Evolutionary conservation across 2,113 vertebrate genomes (phyloP).

Genomic region (Pangasianodon hypophthalmus): DNA sequence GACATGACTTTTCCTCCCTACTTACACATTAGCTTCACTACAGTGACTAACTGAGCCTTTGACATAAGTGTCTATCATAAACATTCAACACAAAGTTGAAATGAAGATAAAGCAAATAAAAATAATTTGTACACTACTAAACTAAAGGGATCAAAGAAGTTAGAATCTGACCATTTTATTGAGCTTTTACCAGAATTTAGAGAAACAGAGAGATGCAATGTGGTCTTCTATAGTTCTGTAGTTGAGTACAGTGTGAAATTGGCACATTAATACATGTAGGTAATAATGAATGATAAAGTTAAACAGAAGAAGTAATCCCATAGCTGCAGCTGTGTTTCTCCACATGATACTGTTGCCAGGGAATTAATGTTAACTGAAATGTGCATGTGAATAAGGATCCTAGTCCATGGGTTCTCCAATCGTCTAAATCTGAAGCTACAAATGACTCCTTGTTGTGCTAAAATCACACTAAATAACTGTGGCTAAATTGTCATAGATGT

Average conservation of each 20-base stretch:
- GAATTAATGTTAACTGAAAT: slow-evolving; percentile 12
- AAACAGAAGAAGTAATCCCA: neutral
- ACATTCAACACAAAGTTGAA: neutral
- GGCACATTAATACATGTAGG: neutral
- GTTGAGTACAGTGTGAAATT: neutral
- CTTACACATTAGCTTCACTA: neutral
- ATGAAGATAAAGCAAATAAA: neutral
- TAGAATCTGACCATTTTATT: neutral
- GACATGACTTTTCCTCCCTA: neutral
- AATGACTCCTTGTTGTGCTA: neutral
- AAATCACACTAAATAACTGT: neutral
- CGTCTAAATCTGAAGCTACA: neutral
- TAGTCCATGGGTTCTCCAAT: neutral
- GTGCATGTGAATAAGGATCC: slow-evolving; percentile 5
- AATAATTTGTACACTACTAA: neutral
- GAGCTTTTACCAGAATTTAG: neutral
- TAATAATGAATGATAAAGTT: neutral
- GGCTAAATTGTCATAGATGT: neutral
- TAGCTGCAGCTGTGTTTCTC: neutral
- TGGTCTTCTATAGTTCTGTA: neutral
- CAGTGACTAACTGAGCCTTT: neutral
- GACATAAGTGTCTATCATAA: neutral
- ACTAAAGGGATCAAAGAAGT: neutral
- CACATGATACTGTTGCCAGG: neutral
- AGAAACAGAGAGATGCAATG: neutral